Conservation (phyloP, 2,797 vertebrate genomes). For the Percopsis omiscomaycus region DNA sequence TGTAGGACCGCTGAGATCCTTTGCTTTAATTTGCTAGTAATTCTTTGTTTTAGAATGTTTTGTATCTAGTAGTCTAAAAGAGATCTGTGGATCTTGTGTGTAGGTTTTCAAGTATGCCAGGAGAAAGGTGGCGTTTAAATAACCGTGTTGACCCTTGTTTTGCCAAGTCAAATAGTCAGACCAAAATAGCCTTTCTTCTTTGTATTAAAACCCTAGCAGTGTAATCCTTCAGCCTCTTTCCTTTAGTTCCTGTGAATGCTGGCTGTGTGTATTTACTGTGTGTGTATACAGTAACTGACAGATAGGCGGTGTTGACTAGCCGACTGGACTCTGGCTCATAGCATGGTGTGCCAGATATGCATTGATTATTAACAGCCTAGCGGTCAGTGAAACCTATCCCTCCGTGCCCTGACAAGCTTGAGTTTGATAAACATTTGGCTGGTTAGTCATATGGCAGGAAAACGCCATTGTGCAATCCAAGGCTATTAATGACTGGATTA, state of each 20-base stretch:
- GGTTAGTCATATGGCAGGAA: neutral
- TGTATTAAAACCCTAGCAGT: slow-evolving; percentile 27
- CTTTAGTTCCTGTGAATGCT: slow-evolving; percentile 24
- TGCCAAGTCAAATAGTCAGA: slow-evolving; percentile 40
- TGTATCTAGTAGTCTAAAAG: neutral
- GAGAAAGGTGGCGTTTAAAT: slow-evolving; percentile 36
- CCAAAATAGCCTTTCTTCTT: slow-evolving; percentile 37
- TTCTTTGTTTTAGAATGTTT: slow-evolving; percentile 1
- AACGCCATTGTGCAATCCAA: neutral
- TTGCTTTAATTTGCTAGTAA: slow-evolving; percentile 1
- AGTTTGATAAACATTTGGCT: slow-evolving; percentile 17
- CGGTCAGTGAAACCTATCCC: slow-evolving; percentile 22
- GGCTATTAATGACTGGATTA: neutral
- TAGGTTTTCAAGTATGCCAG: slow-evolving; percentile 19
- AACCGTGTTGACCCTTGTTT: slow-evolving; percentile 18
- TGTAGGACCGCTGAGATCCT: neutral
- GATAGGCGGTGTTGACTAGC: slow-evolving; percentile 37
- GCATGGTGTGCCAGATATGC: slow-evolving; percentile 30
- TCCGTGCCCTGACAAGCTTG: slow-evolving; percentile 9
- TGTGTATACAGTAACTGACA: slow-evolving; percentile 44
- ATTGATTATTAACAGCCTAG: slow-evolving; percentile 12
- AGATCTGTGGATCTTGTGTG: slow-evolving; percentile 14
- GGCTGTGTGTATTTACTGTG: slow-evolving; percentile 14
- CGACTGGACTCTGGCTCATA: slow-evolving; percentile 46
- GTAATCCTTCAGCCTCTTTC: slow-evolving; percentile 21